phyloP scores from a whole-genome alignment of 2,113 vertebrate genomes.

The Artemisiospiza belli region DNA sequence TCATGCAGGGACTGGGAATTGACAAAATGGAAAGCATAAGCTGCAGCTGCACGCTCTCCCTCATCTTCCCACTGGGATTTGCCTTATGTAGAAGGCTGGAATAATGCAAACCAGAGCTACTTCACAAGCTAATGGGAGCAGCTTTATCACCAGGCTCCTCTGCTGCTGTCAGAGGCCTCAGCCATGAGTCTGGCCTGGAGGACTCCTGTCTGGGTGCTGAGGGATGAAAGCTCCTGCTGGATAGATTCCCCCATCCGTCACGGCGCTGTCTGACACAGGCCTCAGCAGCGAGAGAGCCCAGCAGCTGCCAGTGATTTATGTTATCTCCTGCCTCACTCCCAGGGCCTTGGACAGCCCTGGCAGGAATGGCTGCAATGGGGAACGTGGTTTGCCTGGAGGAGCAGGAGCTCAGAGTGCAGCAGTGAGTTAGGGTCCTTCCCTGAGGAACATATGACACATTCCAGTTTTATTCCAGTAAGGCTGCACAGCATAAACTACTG shows the following conservation, averaged over 20 bases:
- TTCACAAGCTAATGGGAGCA: background rate
- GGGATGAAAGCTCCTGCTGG: background rate
- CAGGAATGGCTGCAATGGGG: background rate
- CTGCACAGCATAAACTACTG: background rate
- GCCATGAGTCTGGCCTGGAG: background rate
- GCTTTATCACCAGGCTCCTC: background rate
- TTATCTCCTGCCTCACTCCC: background rate
- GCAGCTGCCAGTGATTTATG: background rate
- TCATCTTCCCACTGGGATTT: background rate
- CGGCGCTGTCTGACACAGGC: background rate
- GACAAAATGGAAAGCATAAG: background rate
- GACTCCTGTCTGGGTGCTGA: background rate
- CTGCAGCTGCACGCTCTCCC: background rate
- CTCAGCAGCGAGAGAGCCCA: background rate
- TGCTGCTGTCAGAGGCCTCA: background rate
- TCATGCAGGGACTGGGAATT: background rate
- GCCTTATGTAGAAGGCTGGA: background rate
- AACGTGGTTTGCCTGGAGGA: background rate
- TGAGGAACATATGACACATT: background rate
- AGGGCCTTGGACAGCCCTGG: background rate
- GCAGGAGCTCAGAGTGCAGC: background rate
- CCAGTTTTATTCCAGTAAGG: background rate
- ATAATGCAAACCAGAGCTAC: slow-evolving; percentile 3
- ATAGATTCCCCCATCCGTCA: background rate
- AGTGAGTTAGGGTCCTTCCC: background rate